Base-by-base conservation (phyloP, 2,113 vertebrate genomes). In the Sisor rabdophorus region DNA sequence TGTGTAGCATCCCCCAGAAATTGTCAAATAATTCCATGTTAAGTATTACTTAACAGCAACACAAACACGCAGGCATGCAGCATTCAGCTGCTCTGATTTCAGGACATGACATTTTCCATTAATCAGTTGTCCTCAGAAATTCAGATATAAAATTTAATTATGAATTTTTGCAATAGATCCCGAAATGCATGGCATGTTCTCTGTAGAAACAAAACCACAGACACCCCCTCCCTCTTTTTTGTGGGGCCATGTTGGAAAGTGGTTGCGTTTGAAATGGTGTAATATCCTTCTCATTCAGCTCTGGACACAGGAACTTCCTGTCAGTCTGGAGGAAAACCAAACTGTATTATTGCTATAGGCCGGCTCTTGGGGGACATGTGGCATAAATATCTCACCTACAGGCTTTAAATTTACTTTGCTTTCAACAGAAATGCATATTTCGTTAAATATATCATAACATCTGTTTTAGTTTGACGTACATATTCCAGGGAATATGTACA, bases 251-350 rank as follows among this genome's bases (percentile, higher is more conserved):
- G 26, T 53, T 74, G 75, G 32, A 78, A 73, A 86, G 77, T 17
- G 48, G 54, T 80, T 60, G 20, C 24, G 26, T 6, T 20, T 19
- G n/a, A 47, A 71, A 79, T 83, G 79, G 69, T 78, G 77, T 82
- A 77, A 84, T 86, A 86, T 85, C 86, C 87, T 71, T 71, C 67
- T 89, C 88, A 85, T 79, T 89, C 89, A 87, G 32, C 44, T 50
- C 58, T 70, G 67, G 65, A 71, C 24, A 50, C 24, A 76, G 82
- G 78, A 77, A 79, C 68, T 83, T 84, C 81, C 86, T 84, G 75
- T 61, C 22, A 63, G 60, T 59, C 64, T 60, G 64, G 55, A 77
- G 77, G 56, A 77, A 82, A 82, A 30, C 77, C 61, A 22, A 69
- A 69, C 40, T 69, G 44, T n/a, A n/a, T 79, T 71, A 75, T 48